phyloP scores from a whole-genome alignment of 2,113 vertebrate genomes.

The Macrotis lagotis region DNA sequence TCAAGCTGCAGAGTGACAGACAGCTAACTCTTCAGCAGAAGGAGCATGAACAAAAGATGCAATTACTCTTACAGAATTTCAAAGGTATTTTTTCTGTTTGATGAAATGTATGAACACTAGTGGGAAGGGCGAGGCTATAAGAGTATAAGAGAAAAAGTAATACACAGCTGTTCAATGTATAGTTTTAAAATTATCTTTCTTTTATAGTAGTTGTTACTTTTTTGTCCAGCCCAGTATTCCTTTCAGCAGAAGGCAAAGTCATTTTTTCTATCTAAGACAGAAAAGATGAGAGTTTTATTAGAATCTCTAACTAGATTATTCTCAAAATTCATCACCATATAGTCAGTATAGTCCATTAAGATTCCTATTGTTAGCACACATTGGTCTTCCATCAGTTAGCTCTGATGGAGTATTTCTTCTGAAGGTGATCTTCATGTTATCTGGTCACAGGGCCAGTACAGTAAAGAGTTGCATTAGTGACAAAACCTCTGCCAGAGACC shows the following conservation, averaged over 20 bases:
- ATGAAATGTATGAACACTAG: background rate
- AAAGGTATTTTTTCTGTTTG: conserved; percentile 83
- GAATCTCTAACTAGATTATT: background rate
- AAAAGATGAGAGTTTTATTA: background rate
- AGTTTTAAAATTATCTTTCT: background rate
- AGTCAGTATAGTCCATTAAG: background rate
- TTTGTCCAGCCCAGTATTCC: background rate
- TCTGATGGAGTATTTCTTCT: background rate
- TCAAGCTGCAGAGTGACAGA: conserved; percentile 88
- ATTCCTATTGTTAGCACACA: background rate
- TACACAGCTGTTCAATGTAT: background rate
- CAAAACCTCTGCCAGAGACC: background rate
- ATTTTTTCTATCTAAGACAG: background rate
- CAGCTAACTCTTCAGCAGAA: conserved; percentile 88
- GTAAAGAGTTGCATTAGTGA: background rate
- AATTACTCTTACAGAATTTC: conserved; percentile 86
- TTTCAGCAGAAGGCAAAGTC: background rate
- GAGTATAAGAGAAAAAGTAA: background rate
- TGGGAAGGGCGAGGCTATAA: background rate
- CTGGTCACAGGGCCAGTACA: background rate
- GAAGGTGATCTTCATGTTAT: background rate
- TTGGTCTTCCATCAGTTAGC: background rate
- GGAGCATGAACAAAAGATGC: conserved; percentile 90
- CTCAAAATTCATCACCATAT: background rate
- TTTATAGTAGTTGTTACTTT: background rate